These are phyloP conservation scores for Heliconius melpomene DNA, from an alignment of 1,140 invertebrate genomes.

Conservation along the genomic window DNA sequence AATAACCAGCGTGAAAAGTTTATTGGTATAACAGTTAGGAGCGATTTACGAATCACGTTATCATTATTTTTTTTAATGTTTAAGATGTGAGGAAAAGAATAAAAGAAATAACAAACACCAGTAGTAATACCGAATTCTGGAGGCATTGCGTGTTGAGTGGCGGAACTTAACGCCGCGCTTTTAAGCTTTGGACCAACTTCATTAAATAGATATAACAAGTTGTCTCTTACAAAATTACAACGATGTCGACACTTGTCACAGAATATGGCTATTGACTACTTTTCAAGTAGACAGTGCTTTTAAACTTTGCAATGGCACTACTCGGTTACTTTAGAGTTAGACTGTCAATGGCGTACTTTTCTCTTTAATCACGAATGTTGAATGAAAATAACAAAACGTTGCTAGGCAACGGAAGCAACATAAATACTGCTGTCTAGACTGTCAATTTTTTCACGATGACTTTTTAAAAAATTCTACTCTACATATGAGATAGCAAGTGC, in stretches of 20 bases:
- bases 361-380: conserved; percentile 33
- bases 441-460: conserved; percentile 28
- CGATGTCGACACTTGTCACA: not conserved
- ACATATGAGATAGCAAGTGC: not conserved
- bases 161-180: too few species aligned
- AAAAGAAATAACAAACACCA: not conserved
- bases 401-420: conserved; percentile 27
- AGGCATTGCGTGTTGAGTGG: too few species aligned
- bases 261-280: conserved; percentile 4
- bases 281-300: not conserved
- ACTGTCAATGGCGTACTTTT: conserved; percentile 25
- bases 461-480: not conserved
- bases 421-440: conserved; percentile 33
- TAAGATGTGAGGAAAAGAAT: not conserved
- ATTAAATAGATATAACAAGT: not conserved
- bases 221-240: not conserved
- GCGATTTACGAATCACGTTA: conserved; percentile 27
- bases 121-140: too few species aligned
- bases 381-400: conserved; percentile 29
- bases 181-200: not conserved
- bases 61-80: not conserved
- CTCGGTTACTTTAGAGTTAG: conserved; percentile 12
- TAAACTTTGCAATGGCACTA: conserved; percentile 5
- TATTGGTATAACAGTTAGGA: not conserved
- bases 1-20: conserved; percentile 1